These are phyloP conservation scores for Genyomyrus donnyi DNA, from an alignment of 2,113 vertebrate species.

Conservation along the genomic window DNA sequence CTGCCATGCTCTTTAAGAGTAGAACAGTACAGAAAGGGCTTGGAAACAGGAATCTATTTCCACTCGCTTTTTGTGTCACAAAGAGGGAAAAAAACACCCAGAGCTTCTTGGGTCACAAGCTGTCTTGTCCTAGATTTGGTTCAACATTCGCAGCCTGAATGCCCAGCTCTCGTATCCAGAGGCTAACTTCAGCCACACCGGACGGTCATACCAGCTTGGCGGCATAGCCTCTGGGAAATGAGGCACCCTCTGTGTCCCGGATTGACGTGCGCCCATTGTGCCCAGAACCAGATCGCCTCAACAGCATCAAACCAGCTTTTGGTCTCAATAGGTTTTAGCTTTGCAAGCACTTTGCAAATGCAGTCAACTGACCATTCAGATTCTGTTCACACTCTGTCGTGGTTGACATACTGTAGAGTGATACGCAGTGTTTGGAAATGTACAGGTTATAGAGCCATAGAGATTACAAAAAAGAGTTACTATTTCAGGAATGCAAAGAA, in stretches of 20 bases:
- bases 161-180: neutral
- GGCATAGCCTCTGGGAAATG: neutral
- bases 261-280: neutral
- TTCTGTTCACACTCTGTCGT: neutral
- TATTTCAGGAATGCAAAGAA: neutral
- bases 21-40: neutral
- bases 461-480: neutral
- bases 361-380: neutral
- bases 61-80: neutral
- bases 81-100: conserved; percentile 16
- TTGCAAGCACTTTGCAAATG: neutral
- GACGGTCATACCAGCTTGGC: neutral
- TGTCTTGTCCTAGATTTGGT: conserved; percentile 1
- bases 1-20: neutral
- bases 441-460: neutral
- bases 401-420: neutral
- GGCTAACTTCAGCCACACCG: neutral
- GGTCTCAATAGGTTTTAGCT: neutral
- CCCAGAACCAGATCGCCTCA: neutral
- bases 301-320: neutral
- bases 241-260: neutral
- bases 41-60: conserved; percentile 13
- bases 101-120: conserved; percentile 12
- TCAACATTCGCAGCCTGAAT: neutral
- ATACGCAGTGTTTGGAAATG: neutral